Base-by-base conservation (phyloP, 2,113 vertebrate species). In the Myotis brandtii region DNA sequence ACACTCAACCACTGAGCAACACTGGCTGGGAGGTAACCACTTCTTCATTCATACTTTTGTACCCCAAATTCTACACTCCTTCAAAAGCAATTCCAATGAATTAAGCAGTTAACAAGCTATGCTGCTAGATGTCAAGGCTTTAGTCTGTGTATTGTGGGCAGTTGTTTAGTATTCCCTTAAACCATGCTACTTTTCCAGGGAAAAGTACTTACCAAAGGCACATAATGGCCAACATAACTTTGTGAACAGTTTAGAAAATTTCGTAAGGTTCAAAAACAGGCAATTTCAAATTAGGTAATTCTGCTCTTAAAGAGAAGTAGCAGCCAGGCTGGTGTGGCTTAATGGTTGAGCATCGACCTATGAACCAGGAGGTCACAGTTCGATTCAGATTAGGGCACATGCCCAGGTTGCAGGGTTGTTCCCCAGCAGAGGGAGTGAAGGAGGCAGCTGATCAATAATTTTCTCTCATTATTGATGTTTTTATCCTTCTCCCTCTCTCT, bases 181-280 rank as follows among this genome's bases (percentile, higher is more conserved):
- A 72, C 85, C 84, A 94, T 59, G 86, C 64, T 95, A 82, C 89
- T 95, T 32, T 91, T 88, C 72, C 95, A 96, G 69, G 89, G 91
- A 95, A 93, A 84, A 46, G 46, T 46, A 46, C 64, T 94, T 73
- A 81, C 46, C 9, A 80, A 11, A 85, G 82, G 86, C 73, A 95
- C 67, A 93, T 56, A 94, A 11, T 77, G 56, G 54, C 52, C 85
- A 96, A 64, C 46, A 80, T 40, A 95, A 94, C 32, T 76, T 95
- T 40, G 54, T 64, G 21, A 91, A 75, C 23, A 73, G 72, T 91
- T 91, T 32, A 91, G 59, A 95, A 97, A 93, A 20, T 56, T 54
- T 85, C 32, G 67, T 70, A 92, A 70, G n/a, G 46, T 62, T 94
- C 77, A 92, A 95, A 93, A 83, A 70, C 2, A 80, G 30, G 14